These are phyloP conservation scores for Athalia rosae DNA, from an alignment of 2,888 invertebrate species.

Conservation along the genomic window DNA sequence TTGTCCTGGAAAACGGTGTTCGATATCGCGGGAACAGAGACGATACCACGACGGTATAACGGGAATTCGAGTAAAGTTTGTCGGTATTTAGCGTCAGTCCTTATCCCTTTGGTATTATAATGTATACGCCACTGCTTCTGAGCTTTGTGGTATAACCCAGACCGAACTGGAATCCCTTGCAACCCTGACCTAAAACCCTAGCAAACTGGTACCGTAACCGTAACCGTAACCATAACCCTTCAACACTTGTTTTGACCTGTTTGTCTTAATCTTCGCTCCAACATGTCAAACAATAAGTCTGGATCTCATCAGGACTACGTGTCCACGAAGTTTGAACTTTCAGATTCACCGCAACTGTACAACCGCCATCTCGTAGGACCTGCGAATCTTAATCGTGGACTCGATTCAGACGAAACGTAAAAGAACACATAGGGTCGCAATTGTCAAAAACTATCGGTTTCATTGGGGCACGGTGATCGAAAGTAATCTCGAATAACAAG, in stretches of 20 bases:
- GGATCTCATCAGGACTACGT: not conserved
- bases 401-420: too few relatives aligned
- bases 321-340: too few relatives aligned
- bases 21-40: constrained; percentile 57
- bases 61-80: constrained; percentile 54
- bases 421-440: too few relatives aligned
- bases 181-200: not conserved
- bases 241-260: constrained; percentile 14
- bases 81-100: constrained; percentile 9
- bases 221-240: not conserved
- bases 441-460: too few relatives aligned
- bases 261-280: constrained; percentile 16
- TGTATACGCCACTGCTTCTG: not conserved
- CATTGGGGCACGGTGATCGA: too few relatives aligned
- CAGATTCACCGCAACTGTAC: too few relatives aligned
- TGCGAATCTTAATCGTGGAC: too few relatives aligned
- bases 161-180: not conserved
- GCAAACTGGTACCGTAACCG: not conserved
- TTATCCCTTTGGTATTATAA: not conserved
- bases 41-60: constrained; percentile 52
- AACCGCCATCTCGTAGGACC: too few relatives aligned
- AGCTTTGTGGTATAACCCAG: not conserved
- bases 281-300: constrained; percentile 10
- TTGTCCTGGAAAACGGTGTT: constrained; percentile 49
- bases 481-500: too few relatives aligned